Evolutionary conservation across 2,113 vertebrate species (phyloP), one percentile per base, ranked within the genome.

Genomic region (Alligator mississippiensis): DNA sequence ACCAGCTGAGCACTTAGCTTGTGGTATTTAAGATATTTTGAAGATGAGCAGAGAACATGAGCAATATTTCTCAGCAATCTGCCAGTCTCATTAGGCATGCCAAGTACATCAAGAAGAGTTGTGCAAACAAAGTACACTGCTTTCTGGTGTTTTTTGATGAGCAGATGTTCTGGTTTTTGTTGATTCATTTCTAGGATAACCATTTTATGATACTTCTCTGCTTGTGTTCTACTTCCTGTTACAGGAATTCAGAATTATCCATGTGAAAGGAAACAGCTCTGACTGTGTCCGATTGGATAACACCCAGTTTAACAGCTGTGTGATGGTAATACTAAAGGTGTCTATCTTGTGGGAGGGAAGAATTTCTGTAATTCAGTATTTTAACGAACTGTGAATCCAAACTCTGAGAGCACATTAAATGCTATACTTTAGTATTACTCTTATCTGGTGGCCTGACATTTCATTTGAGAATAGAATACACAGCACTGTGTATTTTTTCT

Each of bases 241-340:
- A 97, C 96, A 97, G 95, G 95, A 98, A 98, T 98, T 97, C 94
- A 98, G 96, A 97, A 97, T 87, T 96, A 97, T 97, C 94, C 27
- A 95, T 96, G 97, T 98, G 97, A 98, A 98, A 97, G 94, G 93
- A 96, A 96, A 98, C 95, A 97, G 97, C 96, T 97, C 94, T 96
- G 96, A 96, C 97, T 98, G 89, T 96, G 96, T 98, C 96, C 96
- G 96, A 94, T 95, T 98, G 97, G 97, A 98, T 96, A 97, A 88
- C 68, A 61, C 96, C 97, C 98, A 97, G 97, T 95, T 95, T 96
- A 94, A 97, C 98, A 98, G 98, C 98, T 98, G 98, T 98, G 97
- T 61, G 21, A 82, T 96, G 93, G 95, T 87, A 94, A 96, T 75
- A 89, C 7, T 5, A 94, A 97, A 96, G 90, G 81, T 77, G 94